These are phyloP conservation scores for Eulacestoma nigropectus DNA, from an alignment of 2,113 vertebrate species.

Conservation along the genomic window DNA sequence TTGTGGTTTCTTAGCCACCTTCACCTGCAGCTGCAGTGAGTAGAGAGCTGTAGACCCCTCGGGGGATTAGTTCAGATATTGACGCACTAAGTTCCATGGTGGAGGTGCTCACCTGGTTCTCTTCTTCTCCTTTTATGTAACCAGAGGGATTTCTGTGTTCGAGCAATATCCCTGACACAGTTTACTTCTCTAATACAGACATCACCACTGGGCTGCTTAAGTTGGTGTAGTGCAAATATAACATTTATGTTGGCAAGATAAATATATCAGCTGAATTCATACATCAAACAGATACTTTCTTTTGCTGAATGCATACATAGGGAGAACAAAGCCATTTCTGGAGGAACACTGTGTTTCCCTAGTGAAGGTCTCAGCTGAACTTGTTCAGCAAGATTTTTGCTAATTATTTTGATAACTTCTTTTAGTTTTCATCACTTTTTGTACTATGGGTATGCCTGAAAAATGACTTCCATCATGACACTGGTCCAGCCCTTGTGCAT, in stretches of 20 bases:
- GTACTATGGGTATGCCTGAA: not conserved
- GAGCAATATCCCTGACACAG: accelerated
- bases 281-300: not conserved
- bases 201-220: not conserved
- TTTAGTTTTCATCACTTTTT: not conserved
- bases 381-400: not conserved
- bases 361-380: not conserved
- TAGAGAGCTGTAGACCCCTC: not conserved
- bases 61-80: not conserved
- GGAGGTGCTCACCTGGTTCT: not conserved
- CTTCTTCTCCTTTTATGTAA: not conserved
- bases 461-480: not conserved
- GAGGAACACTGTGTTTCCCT: not conserved
- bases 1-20: not conserved
- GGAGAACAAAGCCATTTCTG: not conserved
- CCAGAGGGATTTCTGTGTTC: not conserved
- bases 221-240: not conserved
- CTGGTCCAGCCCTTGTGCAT: not conserved
- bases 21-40: accelerated
- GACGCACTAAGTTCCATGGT: not conserved
- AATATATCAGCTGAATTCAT: not conserved
- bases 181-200: not conserved
- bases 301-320: not conserved
- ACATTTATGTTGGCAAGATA: not conserved
- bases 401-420: not conserved